A percentile compares a stretch with the other conserved stretches of the same genome.
phyloP scores from a whole-genome alignment of 2,888 invertebrate species.

The Ichneumon xanthorius region DNA sequence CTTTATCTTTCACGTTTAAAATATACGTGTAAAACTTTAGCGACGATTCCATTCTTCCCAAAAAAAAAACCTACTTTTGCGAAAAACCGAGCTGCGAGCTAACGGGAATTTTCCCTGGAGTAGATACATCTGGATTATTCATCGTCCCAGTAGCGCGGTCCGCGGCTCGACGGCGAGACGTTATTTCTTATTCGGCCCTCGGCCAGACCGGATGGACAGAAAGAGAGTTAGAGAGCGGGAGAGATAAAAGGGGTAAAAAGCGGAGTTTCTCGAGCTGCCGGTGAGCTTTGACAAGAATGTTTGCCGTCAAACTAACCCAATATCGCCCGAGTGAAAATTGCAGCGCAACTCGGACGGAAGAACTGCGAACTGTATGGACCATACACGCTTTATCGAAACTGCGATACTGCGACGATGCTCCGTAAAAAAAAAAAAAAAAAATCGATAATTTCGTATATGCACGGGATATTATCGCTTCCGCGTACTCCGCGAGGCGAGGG shows the following conservation, averaged over 20 bases:
- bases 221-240: conserved; percentile 2
- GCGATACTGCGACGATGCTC: conserved; percentile 59
- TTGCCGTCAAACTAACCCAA: conserved; percentile 48
- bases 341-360: conserved; percentile 32
- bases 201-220: not conserved
- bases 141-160: conserved; percentile 42
- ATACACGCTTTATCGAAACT: conserved; percentile 54
- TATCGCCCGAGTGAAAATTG: conserved; percentile 52
- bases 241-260: conserved; percentile 31
- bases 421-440: conserved; percentile 51
- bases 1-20: conserved; percentile 56
- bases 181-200: conserved; percentile 42
- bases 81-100: conserved; percentile 21
- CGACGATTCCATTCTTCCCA: conserved; percentile 18
- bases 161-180: not conserved
- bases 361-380: conserved; percentile 49
- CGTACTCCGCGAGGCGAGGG: conserved; percentile 33
- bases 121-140: conserved; percentile 54
- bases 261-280: not conserved
- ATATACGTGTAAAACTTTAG: conserved; percentile 34
- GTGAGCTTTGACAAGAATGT: conserved; percentile 22
- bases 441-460: conserved; percentile 61
- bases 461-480: conserved; percentile 51
- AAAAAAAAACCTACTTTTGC: conserved; percentile 9
- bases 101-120: conserved; percentile 35